phyloP scores from a whole-genome alignment of 92 coral and sea anemone genomes.

The Plumapathes pennacea region DNA sequence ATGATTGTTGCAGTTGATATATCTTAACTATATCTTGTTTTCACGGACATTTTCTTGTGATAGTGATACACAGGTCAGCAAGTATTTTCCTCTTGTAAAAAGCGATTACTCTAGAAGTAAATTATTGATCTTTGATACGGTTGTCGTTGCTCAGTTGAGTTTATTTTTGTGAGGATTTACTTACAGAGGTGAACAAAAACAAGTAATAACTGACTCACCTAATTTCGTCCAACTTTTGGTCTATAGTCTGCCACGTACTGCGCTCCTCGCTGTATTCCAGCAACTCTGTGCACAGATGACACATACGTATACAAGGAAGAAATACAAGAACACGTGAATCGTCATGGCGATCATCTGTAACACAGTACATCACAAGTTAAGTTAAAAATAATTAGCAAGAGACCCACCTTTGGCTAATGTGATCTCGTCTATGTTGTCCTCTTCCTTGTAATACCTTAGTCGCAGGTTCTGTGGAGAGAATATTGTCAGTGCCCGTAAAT shows the following conservation, averaged over 20 bases:
- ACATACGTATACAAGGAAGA: not conserved
- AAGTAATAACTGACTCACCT: conserved; percentile 35
- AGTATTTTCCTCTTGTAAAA: too few relatives aligned
- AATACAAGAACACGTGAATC: not conserved
- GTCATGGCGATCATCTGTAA: too few relatives aligned
- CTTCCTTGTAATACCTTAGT: conserved; percentile 52
- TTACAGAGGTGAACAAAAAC: not conserved
- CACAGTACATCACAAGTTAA: too few relatives aligned
- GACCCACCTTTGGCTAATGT: conserved; percentile 55
- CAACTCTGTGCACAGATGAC: conserved; percentile 41
- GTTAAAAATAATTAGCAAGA: not conserved
- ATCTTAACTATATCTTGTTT: too few relatives aligned
- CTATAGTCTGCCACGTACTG: conserved; percentile 75
- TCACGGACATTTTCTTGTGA: too few relatives aligned
- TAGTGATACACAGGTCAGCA: too few relatives aligned
- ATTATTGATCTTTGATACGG: too few relatives aligned
- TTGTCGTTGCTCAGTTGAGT: too few relatives aligned
- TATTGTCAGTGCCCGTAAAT: not conserved
- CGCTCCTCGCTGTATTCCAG: conserved; percentile 78
- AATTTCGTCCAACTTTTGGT: conserved; percentile 73
- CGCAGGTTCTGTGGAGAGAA: conserved; percentile 48
- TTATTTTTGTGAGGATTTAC: too few relatives aligned
- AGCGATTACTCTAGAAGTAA: not conserved
- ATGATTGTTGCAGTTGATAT: too few relatives aligned
- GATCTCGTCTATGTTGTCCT: conserved; percentile 60